These are phyloP conservation scores for Chrysemys picta DNA, from an alignment of 2,113 vertebrate genomes.

Conservation along the genomic window DNA sequence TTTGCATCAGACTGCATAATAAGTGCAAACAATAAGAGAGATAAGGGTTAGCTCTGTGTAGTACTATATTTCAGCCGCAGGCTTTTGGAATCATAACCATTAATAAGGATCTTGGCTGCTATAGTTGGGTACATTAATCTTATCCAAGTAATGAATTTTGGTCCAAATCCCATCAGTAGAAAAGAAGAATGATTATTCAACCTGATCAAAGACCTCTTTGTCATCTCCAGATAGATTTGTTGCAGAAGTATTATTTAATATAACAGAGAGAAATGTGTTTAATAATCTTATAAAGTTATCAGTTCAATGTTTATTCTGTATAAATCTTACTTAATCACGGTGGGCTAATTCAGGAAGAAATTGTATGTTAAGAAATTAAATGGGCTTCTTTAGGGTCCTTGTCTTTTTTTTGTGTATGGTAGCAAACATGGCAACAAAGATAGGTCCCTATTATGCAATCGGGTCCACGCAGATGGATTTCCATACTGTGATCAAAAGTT, in stretches of 20 bases:
- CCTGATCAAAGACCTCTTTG: conserved; percentile 48
- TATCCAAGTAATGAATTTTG: conserved; percentile 53
- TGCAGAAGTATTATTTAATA: conserved; percentile 44
- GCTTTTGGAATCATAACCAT: conserved; percentile 23
- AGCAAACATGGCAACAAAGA: background rate
- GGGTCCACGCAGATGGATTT: background rate
- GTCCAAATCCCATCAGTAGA: conserved; percentile 39
- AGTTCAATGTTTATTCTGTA: background rate
- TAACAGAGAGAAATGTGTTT: background rate
- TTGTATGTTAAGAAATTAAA: background rate
- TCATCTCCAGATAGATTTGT: conserved; percentile 51
- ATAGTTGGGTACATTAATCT: conserved; percentile 41
- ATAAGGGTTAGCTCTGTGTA: conserved; percentile 22
- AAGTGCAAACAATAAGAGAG: conserved; percentile 35
- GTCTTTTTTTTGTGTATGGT: background rate
- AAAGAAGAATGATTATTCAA: conserved; percentile 28
- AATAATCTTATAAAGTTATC: conserved; percentile 43
- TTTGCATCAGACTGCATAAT: background rate
- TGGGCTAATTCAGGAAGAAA: background rate
- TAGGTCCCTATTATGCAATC: background rate
- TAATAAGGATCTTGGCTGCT: conserved; percentile 55
- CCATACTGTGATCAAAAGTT: background rate
- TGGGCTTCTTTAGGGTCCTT: background rate
- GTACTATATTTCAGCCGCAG: conserved; percentile 22
- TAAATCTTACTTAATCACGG: background rate